These are phyloP conservation scores for Charina bottae DNA, from an alignment of 2,113 vertebrate genomes.

Conservation along the genomic window DNA sequence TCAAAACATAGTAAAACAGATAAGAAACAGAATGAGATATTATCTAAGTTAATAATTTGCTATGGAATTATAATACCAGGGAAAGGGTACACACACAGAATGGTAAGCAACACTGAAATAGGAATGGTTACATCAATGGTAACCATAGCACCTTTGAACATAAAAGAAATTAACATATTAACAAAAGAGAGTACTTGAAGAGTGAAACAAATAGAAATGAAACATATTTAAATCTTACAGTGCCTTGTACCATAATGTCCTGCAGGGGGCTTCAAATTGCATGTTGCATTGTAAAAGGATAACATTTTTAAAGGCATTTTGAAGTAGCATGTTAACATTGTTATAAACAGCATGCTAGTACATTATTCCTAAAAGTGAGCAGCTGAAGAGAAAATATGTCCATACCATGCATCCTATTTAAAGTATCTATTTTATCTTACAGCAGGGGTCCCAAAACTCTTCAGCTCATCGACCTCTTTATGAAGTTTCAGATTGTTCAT, in stretches of 20 bases:
- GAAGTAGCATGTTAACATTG: background rate
- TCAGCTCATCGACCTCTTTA: too few relatives aligned
- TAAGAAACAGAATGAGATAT: slow-evolving; percentile 9
- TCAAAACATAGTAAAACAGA: background rate
- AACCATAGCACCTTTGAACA: background rate
- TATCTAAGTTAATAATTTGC: slow-evolving; percentile 23
- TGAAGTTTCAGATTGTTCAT: too few relatives aligned
- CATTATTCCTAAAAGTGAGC: background rate
- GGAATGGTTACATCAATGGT: background rate
- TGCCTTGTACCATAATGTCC: background rate
- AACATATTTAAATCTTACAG: fast-evolving
- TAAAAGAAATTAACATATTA: slow-evolving; percentile 30
- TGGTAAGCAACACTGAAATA: background rate
- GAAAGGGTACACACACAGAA: background rate
- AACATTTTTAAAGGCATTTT: slow-evolving; percentile 37
- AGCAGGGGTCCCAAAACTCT: too few relatives aligned
- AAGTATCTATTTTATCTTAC: too few relatives aligned
- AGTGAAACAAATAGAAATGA: slow-evolving; percentile 24
- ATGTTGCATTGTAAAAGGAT: slow-evolving; percentile 16
- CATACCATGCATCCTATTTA: background rate
- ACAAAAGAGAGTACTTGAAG: background rate
- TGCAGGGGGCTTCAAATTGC: slow-evolving; percentile 36
- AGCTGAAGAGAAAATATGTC: background rate
- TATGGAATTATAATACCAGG: slow-evolving; percentile 19
- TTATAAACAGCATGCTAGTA: background rate